Percentiles rank a stretch among this genome's conserved stretches.
These are phyloP conservation scores for Mycalesis mineus DNA, from an alignment of 2,888 invertebrate genomes.

Conservation along the genomic window DNA sequence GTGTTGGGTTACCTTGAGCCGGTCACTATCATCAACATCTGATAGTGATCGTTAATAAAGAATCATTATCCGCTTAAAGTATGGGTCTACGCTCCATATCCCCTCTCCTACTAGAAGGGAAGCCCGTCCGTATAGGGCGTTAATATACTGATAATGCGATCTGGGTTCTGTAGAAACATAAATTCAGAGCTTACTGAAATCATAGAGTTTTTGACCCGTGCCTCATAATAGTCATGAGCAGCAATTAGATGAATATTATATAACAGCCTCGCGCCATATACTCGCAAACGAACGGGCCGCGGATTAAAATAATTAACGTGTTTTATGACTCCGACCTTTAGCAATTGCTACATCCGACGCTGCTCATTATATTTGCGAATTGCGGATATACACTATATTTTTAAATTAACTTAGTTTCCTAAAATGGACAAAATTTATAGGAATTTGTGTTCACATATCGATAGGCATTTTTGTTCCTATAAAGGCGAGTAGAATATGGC, in stretches of 20 bases:
- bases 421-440: constrained; percentile 15
- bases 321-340: constrained; percentile 52
- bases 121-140: too few relatives aligned
- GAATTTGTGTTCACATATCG: too few relatives aligned
- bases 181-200: not conserved
- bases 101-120: too few relatives aligned
- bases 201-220: not conserved
- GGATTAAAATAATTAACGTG: constrained; percentile 52
- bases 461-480: too few relatives aligned
- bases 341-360: constrained; percentile 58
- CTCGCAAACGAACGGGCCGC: constrained; percentile 29
- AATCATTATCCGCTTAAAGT: too few relatives aligned
- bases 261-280: constrained; percentile 41
- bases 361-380: constrained; percentile 44
- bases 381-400: constrained; percentile 42
- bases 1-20: too few relatives aligned
- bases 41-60: too few relatives aligned
- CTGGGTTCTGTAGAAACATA: too few relatives aligned
- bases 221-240: not conserved
- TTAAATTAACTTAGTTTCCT: constrained; percentile 31
- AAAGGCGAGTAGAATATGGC: too few relatives aligned
- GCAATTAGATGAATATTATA: constrained; percentile 31
- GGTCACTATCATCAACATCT: too few relatives aligned
- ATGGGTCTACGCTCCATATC: too few relatives aligned
- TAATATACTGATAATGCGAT: too few relatives aligned